Base-by-base conservation (phyloP, 2,797 vertebrate species). In the Microtus californicus region DNA sequence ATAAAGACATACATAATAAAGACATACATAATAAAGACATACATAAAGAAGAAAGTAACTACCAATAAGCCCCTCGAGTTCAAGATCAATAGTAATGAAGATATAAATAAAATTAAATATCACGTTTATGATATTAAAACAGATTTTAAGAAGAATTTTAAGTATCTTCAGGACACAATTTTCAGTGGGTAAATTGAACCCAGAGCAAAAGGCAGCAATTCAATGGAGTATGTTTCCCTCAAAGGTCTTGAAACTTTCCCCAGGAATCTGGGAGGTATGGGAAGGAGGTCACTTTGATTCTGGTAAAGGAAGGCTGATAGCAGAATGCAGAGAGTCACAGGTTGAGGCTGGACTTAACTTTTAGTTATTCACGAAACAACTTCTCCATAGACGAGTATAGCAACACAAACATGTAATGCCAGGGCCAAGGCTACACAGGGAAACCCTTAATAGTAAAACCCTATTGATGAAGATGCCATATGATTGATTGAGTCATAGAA, bases 21-120 rank as follows among this genome's bases (percentile, higher is more conserved):
- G n/a, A n/a, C n/a, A n/a, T n/a, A n/a, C n/a, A n/a, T n/a, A n/a
- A n/a, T n/a, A n/a, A n/a, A n/a, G n/a, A n/a, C n/a, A 80, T 56
- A 13, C 82, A 77, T 69, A 63, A 95, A 81, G 43, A 34, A 65
- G 61, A 51, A 6, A 37, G 13, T 74, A 88, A 79, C 78, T 80
- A 82, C n/a, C 51, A 90, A 63, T 43, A 80, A 81, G n/a, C 6
- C 2, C 56, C 37, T 69, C 19, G 67, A 43, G 63, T 78, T 93
- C 43, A 80, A 80, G 45, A 73, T 93, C 17, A 91, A 10, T 61
- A 85, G 43, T 40, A 96, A 95, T 34, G 37, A 73, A 85, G 89
- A 69, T 31, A 56, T 23, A 93, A 54, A 43, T 87, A 56, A 81
- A 95, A 87, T 27, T 61, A 73, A 90, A 34, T 80, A 85, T 51